Conservation (phyloP, 1,140 invertebrate species). For the Anoplolepis gracilipes region DNA sequence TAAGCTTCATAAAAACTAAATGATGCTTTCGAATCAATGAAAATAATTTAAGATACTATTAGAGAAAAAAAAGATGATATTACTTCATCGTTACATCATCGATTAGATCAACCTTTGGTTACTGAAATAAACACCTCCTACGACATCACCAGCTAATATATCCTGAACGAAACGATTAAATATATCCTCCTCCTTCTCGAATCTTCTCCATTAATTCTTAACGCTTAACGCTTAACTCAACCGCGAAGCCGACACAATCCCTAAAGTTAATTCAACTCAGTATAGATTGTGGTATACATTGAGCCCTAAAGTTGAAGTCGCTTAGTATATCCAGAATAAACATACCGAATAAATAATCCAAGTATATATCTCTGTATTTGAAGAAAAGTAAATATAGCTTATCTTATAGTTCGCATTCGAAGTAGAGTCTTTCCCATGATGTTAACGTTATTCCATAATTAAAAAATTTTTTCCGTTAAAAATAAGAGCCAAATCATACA, state of each 20-base stretch:
- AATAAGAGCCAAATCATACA: neutral
- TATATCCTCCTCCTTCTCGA: slow-evolving; percentile 10
- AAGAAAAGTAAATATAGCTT: neutral
- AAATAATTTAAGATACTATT: neutral
- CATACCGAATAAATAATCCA: slow-evolving; percentile 23
- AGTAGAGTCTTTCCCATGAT: neutral
- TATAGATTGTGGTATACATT: slow-evolving; percentile 10
- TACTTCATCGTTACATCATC: slow-evolving; percentile 42
- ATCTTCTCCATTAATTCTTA: slow-evolving; percentile 21
- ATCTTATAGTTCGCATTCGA: neutral
- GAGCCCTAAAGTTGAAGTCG: slow-evolving; percentile 11
- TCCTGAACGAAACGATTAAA: slow-evolving; percentile 37
- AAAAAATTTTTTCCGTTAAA: neutral
- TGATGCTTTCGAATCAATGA: neutral
- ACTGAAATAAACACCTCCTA: slow-evolving; percentile 58
- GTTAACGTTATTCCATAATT: neutral
- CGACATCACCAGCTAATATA: neutral
- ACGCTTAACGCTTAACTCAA: slow-evolving; percentile 15
- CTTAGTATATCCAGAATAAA: slow-evolving; percentile 30
- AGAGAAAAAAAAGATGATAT: neutral
- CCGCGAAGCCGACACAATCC: slow-evolving; percentile 48
- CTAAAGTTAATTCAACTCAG: slow-evolving; percentile 51
- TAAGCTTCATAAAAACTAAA: slow-evolving; percentile 6
- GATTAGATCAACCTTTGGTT: slow-evolving; percentile 33
- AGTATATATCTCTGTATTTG: neutral